Evolutionary conservation across 2,888 invertebrate species (phyloP), one percentile per base, ranked within the genome.

Genomic region (Nomada fucata): DNA sequence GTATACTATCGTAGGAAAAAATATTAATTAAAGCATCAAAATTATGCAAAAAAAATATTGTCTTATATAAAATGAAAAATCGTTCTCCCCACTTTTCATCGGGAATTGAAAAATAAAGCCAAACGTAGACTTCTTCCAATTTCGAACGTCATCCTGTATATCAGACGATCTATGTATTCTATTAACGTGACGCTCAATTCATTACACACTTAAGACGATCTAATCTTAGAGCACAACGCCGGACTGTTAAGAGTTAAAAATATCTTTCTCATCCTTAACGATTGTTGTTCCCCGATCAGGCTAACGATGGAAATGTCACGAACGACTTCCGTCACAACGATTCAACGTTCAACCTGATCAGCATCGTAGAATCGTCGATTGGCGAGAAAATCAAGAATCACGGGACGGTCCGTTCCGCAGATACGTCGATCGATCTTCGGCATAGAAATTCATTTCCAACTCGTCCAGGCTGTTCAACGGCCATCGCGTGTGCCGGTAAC

Each of bases 191-290:
- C 61, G 52, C 23, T 13, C n/a, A 26, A 23, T 64, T 64, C 20
- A 65, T 57, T 44, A 23, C 15, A 15, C 42, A 15, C 18, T 5
- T 42, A 42, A 23, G 42, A 13, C 3, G 11, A 0, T 71, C 44
- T 65, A 71, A 59, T 71, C 10, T 65, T 71, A 65, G 52, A 52
- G 0, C n/a, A 42, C 5, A 20, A 65, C n/a, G 57, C 15, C 9
- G 53, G 23, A 26, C 65, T 76, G 79, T 77, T 67, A 67, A 77
- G 67, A 80, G 67, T 72, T 71, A 67, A 77, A 80, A 67, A 77
- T 61, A 77, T 29, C 67, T 29, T 61, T 13, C 42, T 15, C 26
- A 18, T 20, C n/a, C 11, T 20, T 80, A 78, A 80, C 26, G 61
- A 57, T 63, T 50, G 57, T 53, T 72, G 13, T 77, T 20, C 61